These are phyloP conservation scores for Spinibarbus caldwelli DNA, from an alignment of 2,797 vertebrate genomes.

Conservation along the genomic window DNA sequence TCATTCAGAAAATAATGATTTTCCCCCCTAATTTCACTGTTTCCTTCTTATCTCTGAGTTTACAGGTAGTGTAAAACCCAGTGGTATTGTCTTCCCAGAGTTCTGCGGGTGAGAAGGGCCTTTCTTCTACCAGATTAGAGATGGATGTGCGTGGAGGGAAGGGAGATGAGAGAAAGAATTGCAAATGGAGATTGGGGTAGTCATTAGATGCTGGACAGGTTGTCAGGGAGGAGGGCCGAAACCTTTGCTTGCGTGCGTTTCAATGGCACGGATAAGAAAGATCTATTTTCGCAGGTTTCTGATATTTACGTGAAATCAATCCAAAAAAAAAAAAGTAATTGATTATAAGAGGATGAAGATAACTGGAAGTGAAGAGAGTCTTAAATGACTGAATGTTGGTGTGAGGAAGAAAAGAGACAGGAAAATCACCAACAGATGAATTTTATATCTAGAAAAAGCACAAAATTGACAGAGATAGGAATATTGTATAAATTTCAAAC, in stretches of 20 bases:
- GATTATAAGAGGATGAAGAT: background rate
- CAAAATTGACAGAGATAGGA: background rate
- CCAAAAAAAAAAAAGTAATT: background rate
- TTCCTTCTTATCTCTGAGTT: conserved; percentile 80
- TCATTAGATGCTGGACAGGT: conserved; percentile 68
- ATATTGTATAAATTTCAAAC: background rate
- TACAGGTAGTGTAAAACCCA: conserved; percentile 84
- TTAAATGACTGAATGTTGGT: background rate
- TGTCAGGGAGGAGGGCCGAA: conserved; percentile 58
- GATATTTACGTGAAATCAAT: background rate
- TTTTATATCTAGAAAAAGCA: background rate
- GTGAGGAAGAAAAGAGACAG: background rate
- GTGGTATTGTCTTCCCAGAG: conserved; percentile 80
- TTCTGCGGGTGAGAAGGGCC: conserved; percentile 69
- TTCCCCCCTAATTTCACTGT: conserved; percentile 78
- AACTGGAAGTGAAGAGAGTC: background rate
- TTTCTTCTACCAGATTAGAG: conserved; percentile 80
- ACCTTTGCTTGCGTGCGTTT: conserved; percentile 49
- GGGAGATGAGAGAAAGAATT: conserved; percentile 75
- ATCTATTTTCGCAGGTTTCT: background rate
- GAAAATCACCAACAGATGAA: background rate
- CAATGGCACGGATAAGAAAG: background rate
- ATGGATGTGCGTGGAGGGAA: conserved; percentile 33
- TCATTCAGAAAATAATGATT: conserved; percentile 98
- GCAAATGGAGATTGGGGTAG: conserved; percentile 74